These are phyloP conservation scores for Microtus pennsylvanicus DNA, from an alignment of 2,113 vertebrate species.

Conservation along the genomic window DNA sequence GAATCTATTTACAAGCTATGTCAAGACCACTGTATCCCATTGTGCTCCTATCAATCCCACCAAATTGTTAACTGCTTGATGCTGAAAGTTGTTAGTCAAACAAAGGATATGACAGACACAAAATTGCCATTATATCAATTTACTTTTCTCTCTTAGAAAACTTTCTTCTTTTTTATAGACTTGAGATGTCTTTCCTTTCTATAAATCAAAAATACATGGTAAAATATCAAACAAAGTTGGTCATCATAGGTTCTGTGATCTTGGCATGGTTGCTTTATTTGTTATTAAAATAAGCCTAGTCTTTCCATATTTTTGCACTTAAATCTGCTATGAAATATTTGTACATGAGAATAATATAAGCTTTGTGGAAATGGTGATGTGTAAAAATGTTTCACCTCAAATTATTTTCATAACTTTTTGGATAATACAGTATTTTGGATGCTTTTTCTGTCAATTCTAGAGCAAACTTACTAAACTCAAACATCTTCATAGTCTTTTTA, in stretches of 20 bases:
- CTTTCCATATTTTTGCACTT: background rate
- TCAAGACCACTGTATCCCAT: background rate
- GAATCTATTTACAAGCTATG: background rate
- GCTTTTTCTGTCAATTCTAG: background rate
- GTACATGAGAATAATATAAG: background rate
- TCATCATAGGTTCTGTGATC: background rate
- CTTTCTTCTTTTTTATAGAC: too few relatives aligned
- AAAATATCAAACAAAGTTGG: too few relatives aligned
- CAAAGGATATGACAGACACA: background rate
- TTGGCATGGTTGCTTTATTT: background rate
- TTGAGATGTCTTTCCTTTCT: background rate
- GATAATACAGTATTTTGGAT: background rate
- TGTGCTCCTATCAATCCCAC: background rate
- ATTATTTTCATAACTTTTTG: background rate
- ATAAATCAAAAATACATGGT: background rate
- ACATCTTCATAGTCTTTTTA: background rate
- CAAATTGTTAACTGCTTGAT: background rate
- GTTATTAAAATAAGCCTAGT: too few relatives aligned
- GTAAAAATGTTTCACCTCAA: background rate
- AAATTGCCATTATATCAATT: background rate
- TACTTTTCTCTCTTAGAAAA: background rate
- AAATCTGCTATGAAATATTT: background rate
- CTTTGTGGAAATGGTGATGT: background rate
- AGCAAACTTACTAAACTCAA: background rate
- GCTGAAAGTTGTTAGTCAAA: background rate